Conservation (phyloP, 2,797 vertebrate genomes). For the Microctenopoma stevenorrisi region DNA sequence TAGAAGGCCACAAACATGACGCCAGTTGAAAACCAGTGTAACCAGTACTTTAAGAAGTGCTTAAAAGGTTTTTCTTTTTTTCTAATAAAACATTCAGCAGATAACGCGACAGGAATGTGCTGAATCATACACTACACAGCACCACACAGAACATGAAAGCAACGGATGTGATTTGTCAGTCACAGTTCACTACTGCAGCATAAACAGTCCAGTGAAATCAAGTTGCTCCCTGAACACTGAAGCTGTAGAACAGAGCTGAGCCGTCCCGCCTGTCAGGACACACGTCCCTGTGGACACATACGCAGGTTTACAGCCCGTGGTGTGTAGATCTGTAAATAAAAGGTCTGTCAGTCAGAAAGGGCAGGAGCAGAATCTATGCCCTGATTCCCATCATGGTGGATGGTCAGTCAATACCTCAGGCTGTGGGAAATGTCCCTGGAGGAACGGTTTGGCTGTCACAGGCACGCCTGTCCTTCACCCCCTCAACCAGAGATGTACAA, state of each 20-base stretch:
- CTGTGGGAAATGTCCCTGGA: conserved; percentile 4
- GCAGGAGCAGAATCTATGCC: not conserved
- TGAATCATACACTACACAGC: too few relatives aligned
- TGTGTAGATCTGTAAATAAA: not conserved
- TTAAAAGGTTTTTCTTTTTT: too few relatives aligned
- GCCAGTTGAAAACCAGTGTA: too few relatives aligned
- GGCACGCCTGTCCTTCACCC: conserved; percentile 11
- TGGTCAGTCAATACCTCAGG: conserved; percentile 13
- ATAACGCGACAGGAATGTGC: too few relatives aligned
- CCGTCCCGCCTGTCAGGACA: not conserved
- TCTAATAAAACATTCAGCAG: too few relatives aligned
- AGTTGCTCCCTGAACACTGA: not conserved
- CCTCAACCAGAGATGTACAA: not conserved
- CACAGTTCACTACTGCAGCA: not conserved
- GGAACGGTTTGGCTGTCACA: not conserved
- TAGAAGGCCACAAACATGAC: too few relatives aligned
- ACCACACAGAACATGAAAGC: too few relatives aligned
- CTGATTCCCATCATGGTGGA: conserved; percentile 1
- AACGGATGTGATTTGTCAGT: not conserved
- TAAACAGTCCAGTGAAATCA: not conserved
- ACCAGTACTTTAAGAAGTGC: too few relatives aligned
- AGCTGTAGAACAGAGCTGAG: not conserved
- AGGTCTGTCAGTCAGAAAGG: too few relatives aligned
- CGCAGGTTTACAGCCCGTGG: not conserved
- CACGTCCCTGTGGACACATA: not conserved